Evolutionary conservation across 23 tunicate species (phyloP).

Genomic region (Styela clava): DNA sequence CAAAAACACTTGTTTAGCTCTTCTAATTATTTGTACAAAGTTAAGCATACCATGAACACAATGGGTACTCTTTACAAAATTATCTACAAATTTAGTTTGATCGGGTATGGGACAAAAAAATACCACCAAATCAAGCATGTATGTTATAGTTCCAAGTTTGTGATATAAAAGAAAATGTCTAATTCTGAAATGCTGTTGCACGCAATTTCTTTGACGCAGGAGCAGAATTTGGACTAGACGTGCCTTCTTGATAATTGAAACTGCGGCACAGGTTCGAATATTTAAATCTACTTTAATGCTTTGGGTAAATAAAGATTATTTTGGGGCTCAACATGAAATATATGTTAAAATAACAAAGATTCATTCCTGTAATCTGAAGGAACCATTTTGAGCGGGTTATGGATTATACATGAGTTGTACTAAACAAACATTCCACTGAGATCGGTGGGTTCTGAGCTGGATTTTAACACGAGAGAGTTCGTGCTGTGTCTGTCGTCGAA

Average conservation of each 20-base stretch:
- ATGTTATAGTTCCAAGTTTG: too few relatives aligned
- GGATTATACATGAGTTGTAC: neutral
- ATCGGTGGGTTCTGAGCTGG: neutral
- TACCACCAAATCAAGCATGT: too few relatives aligned
- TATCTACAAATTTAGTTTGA: too few relatives aligned
- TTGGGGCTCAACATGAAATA: neutral
- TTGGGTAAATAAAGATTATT: neutral
- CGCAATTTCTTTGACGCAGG: too few relatives aligned
- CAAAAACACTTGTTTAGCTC: too few relatives aligned
- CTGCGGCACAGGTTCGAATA: neutral
- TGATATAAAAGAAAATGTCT: too few relatives aligned
- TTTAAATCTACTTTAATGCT: neutral
- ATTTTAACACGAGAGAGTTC: neutral
- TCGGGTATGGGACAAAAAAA: too few relatives aligned
- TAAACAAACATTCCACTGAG: neutral
- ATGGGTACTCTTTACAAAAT: too few relatives aligned
- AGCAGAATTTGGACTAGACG: neutral
- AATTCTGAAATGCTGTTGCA: too few relatives aligned
- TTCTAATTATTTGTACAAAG: too few relatives aligned
- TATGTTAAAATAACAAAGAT: neutral
- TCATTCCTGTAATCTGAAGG: neutral
- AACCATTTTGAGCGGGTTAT: neutral
- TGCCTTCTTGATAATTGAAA: neutral
- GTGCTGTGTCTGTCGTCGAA: neutral
- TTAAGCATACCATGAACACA: too few relatives aligned